These are phyloP conservation scores for Hesperia comma DNA, from an alignment of 2,888 invertebrate genomes.

Conservation along the genomic window DNA sequence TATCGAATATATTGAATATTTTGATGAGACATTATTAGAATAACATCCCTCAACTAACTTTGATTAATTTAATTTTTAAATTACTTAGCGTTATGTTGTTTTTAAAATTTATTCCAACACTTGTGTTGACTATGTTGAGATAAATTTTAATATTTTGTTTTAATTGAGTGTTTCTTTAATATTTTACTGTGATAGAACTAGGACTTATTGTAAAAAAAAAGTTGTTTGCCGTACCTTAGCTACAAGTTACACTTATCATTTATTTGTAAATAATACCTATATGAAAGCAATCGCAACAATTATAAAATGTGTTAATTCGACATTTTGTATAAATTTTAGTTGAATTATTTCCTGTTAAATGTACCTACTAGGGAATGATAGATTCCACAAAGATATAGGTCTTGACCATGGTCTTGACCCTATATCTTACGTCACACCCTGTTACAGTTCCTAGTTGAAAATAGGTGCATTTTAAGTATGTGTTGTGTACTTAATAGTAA, in stretches of 20 bases:
- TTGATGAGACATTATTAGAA: slow-evolving; percentile 31
- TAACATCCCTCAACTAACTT: slow-evolving; percentile 26
- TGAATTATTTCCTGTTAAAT: slow-evolving; percentile 24
- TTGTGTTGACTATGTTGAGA: slow-evolving; percentile 16
- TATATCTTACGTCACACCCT: slow-evolving; percentile 48
- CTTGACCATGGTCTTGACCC: no score
- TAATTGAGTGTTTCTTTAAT: slow-evolving; percentile 62
- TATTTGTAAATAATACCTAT: slow-evolving; percentile 33
- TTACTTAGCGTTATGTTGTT: slow-evolving; percentile 10
- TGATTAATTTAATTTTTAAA: slow-evolving; percentile 20
- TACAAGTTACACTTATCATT: slow-evolving; percentile 28
- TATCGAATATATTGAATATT: slow-evolving; percentile 26
- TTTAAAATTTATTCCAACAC: slow-evolving; percentile 34
- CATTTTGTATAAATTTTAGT: slow-evolving; percentile 15
- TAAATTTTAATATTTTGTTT: slow-evolving; percentile 43
- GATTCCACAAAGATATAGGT: slow-evolving; percentile 15
- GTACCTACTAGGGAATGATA: slow-evolving; percentile 30
- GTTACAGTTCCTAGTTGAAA: slow-evolving; percentile 73
- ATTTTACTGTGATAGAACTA: slow-evolving; percentile 82
- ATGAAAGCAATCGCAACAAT: slow-evolving; percentile 17
- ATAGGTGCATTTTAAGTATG: slow-evolving; percentile 78
- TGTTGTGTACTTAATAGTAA: slow-evolving; percentile 39
- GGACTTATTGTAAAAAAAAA: slow-evolving; percentile 55
- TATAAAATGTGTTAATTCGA: slow-evolving; percentile 16
- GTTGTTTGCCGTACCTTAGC: slow-evolving; percentile 39